These are phyloP conservation scores for Peribatodes rhomboidaria DNA, from an alignment of 2,888 invertebrate genomes.

Conservation along the genomic window DNA sequence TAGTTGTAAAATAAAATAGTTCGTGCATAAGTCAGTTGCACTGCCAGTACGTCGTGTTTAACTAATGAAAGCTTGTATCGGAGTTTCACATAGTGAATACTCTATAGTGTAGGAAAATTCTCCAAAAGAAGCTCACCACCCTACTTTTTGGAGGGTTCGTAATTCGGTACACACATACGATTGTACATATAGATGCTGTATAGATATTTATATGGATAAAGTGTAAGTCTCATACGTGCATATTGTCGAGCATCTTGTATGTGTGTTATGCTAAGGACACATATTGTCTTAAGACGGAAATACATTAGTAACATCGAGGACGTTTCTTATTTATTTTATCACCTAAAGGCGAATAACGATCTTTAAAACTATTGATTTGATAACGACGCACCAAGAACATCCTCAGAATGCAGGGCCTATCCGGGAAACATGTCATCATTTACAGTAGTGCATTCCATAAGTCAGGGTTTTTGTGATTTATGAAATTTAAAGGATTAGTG, in stretches of 20 bases:
- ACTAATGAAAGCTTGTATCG: constrained; percentile 64
- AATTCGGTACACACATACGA: constrained; percentile 64
- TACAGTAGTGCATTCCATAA: no score
- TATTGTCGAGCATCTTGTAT: constrained; percentile 78
- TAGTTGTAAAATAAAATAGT: constrained; percentile 54
- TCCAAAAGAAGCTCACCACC: constrained; percentile 36
- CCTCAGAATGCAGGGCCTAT: no score
- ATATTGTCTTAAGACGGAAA: constrained; percentile 79
- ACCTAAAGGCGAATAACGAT: neutral
- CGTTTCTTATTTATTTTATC: constrained; percentile 64
- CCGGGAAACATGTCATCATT: no score
- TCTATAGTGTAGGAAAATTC: constrained; percentile 58
- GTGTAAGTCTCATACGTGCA: constrained; percentile 69
- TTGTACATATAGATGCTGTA: constrained; percentile 85
- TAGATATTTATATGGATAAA: constrained; percentile 80
- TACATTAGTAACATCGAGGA: constrained; percentile 82
- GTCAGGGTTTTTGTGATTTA: no score
- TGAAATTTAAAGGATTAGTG: no score
- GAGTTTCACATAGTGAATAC: constrained; percentile 75
- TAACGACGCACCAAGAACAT: no score
- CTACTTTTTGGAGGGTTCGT: constrained; percentile 51
- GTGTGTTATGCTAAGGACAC: constrained; percentile 78
- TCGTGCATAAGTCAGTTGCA: constrained; percentile 75
- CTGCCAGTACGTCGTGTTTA: constrained; percentile 75
- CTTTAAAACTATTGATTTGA: no score